Evolutionary conservation across 2,888 invertebrate genomes (phyloP).

Genomic region (Drosophila flavopinicola): DNA sequence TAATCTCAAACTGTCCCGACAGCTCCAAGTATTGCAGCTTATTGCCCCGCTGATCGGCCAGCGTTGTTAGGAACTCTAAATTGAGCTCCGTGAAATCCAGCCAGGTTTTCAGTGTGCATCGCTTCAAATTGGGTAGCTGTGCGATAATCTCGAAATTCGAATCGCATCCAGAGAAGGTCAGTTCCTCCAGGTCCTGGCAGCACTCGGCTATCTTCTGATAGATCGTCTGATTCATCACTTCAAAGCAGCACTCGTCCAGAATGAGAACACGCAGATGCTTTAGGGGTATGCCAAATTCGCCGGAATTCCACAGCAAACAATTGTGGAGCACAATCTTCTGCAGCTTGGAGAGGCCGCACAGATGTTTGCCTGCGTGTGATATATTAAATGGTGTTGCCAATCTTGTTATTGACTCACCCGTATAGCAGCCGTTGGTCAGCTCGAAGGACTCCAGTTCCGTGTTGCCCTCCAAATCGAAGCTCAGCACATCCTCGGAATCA

Average conservation of each 20-base stretch:
- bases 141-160: slow-evolving; percentile 66
- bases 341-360: slow-evolving; percentile 58
- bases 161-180: slow-evolving; percentile 68
- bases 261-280: slow-evolving; percentile 38
- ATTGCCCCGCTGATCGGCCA: slow-evolving; percentile 53
- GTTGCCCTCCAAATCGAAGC: slow-evolving; percentile 52
- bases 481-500: slow-evolving; percentile 66
- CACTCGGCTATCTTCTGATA: slow-evolving; percentile 65
- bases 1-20: slow-evolving; percentile 58
- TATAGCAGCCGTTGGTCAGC: slow-evolving; percentile 64
- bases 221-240: slow-evolving; percentile 63
- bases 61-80: slow-evolving; percentile 40
- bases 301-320: slow-evolving; percentile 67
- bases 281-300: slow-evolving; percentile 65
- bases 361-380: slow-evolving; percentile 49
- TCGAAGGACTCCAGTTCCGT: slow-evolving; percentile 56
- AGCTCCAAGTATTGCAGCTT: slow-evolving; percentile 54
- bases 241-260: slow-evolving; percentile 69
- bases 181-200: slow-evolving; percentile 57
- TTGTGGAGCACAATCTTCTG: slow-evolving; percentile 55
- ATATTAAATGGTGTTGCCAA: too few species aligned
- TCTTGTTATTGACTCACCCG: slow-evolving; percentile 40
- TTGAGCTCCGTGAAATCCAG: slow-evolving; percentile 66
- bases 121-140: slow-evolving; percentile 51
- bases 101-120: slow-evolving; percentile 67